Conservation (phyloP, 1,140 invertebrate genomes). For the Drosophila dunni region DNA sequence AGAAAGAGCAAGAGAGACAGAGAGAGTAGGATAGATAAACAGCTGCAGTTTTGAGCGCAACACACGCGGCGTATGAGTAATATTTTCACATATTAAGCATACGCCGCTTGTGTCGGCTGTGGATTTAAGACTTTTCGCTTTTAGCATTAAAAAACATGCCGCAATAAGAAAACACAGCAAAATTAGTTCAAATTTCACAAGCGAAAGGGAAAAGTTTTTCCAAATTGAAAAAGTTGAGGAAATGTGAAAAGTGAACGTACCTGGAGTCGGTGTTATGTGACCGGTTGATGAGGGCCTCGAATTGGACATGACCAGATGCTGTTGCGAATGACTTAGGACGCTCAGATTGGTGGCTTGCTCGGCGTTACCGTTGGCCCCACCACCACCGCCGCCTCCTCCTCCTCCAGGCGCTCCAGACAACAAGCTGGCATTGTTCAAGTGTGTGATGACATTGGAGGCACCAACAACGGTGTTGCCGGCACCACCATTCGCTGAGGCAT, state of each 20-base stretch:
- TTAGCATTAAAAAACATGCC: conserved; percentile 45
- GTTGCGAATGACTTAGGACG: conserved; percentile 83
- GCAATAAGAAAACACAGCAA: conserved; percentile 20
- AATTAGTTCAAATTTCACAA: conserved; percentile 42
- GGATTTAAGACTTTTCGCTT: background rate
- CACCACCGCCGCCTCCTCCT: conserved; percentile 78
- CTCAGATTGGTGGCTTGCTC: conserved; percentile 85
- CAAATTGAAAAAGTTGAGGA: background rate
- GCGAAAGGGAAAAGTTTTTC: conserved; percentile 16
- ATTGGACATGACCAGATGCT: conserved; percentile 85
- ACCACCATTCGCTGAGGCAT: conserved; percentile 54
- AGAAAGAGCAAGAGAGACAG: conserved; percentile 1
- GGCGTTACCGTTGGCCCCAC: conserved; percentile 84
- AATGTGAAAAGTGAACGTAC: conserved; percentile 54
- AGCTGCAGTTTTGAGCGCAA: background rate
- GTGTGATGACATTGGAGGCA: conserved; percentile 65
- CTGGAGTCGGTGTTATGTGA: conserved; percentile 87
- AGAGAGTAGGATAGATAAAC: conserved; percentile 13
- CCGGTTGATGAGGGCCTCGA: conserved; percentile 86
- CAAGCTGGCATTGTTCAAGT: conserved; percentile 61
- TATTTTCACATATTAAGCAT: conserved; percentile 12
- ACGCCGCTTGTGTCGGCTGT: conserved; percentile 18
- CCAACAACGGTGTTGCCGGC: conserved; percentile 15
- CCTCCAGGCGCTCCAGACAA: conserved; percentile 69
- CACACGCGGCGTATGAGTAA: conserved; percentile 34